Base-by-base conservation (phyloP, 2,113 vertebrate species). In the Cephalopholis sonnerati region DNA sequence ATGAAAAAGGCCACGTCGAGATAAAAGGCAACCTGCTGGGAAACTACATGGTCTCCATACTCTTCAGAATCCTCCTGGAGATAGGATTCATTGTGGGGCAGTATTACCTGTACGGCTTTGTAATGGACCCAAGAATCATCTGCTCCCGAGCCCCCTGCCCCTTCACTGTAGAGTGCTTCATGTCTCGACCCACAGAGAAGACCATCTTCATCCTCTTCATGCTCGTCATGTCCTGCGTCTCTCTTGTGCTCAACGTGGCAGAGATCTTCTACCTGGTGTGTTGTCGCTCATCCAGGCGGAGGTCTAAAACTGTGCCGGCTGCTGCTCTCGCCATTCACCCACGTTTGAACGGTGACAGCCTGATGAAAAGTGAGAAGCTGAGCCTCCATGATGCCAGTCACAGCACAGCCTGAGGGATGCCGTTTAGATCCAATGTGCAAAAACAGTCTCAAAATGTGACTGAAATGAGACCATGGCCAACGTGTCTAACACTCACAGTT, bases 131-230 rank as follows among this genome's bases (percentile, higher is more conserved):
- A 0, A 94, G 95, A 2, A 93, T 98, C 53, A 96, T 93, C 27
- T 99, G 98, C 81, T 92, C 95, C 83, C 93, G 96, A 15, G 95
- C 93, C 25, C 98, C 98, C 12, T 99, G 98, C 81, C 98, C 98
- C 48, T 97, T 97, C 93, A 97, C 96, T 0, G 98, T 99, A 5
- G 98, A 99, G 94, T 99, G 98, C 89, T 99, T 95, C 94, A 98
- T 99, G 95, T 99, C 98, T 0, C 95, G 98, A 27, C 98, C 98
- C 84, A 99, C 98, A 0, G 98, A 99, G 92, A 99, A 99, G 93
- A 98, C 97, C 79, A 95, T 99, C 89, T 99, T 99, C 94, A 98
- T 99, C 93, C 81, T 96, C 91, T 96, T 96, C 85, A 96, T 96
- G 95, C 91, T 96, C 27, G 92, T 58, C 0, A 62, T 94, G 90